phyloP scores from a whole-genome alignment of 2,113 vertebrate genomes.

The Erinaceus europaeus region DNA sequence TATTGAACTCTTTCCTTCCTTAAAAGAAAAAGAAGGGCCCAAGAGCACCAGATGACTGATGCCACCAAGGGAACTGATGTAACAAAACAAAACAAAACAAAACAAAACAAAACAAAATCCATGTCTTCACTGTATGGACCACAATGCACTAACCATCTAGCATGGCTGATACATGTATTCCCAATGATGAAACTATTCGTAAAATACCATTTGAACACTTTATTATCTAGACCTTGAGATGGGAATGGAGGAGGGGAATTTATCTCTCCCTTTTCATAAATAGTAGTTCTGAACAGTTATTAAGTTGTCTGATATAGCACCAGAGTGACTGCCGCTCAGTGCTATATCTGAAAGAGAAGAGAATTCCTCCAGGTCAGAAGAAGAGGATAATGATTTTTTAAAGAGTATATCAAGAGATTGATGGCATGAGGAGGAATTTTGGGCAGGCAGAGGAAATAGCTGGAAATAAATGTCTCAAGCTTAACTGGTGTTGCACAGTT shows the following conservation, averaged over 20 bases:
- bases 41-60: not conserved
- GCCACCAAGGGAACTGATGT: not conserved
- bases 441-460: slow-evolving; percentile 52
- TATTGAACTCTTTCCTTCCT: not conserved
- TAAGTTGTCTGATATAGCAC: not conserved
- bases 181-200: not conserved
- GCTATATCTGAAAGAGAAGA: not conserved
- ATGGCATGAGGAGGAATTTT: slow-evolving; percentile 40
- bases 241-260: not conserved
- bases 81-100: too few relatives aligned
- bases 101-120: too few relatives aligned
- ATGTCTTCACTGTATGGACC: not conserved
- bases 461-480: slow-evolving; percentile 47
- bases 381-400: slow-evolving; percentile 54
- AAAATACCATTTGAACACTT: slow-evolving; percentile 20
- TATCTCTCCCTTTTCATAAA: not conserved
- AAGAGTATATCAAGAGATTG: slow-evolving; percentile 55
- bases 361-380: slow-evolving; percentile 51
- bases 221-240: not conserved
- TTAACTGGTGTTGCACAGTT: not conserved
- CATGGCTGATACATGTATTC: not conserved
- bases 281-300: not conserved
- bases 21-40: not conserved
- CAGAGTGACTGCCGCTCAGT: not conserved
- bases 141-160: not conserved